Percentiles rank a stretch among this genome's conserved stretches.
phyloP scores from a whole-genome alignment of 2,888 invertebrate genomes.

The Cerastis leucographa region DNA sequence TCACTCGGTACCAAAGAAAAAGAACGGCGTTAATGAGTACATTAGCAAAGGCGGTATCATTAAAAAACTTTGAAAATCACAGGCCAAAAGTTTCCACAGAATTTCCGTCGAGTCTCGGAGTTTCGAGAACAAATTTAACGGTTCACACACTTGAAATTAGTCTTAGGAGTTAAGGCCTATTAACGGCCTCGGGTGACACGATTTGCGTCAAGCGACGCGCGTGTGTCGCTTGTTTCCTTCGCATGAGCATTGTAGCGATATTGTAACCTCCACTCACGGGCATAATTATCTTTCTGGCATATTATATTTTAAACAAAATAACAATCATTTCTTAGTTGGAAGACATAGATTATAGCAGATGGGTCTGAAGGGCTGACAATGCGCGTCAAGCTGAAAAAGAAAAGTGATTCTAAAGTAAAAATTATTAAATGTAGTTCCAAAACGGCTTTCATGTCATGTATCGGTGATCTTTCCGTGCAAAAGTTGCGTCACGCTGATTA shows the following conservation, averaged over 20 bases:
- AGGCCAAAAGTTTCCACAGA: constrained; percentile 49
- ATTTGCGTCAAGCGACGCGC: background rate
- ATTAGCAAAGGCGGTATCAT: constrained; percentile 56
- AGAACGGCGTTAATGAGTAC: constrained; percentile 50
- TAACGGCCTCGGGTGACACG: background rate
- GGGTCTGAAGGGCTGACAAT: background rate
- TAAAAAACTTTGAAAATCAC: constrained; percentile 60
- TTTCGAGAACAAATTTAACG: constrained; percentile 59
- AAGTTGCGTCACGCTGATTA: background rate
- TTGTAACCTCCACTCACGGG: too few relatives aligned
- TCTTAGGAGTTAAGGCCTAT: constrained; percentile 13
- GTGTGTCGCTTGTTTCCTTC: background rate
- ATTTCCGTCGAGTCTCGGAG: constrained; percentile 48
- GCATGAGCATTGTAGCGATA: background rate
- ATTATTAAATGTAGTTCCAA: background rate
- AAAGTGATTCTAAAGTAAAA: background rate
- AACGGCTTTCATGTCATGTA: background rate
- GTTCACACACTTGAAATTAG: constrained; percentile 57
- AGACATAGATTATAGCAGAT: background rate
- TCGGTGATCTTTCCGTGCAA: too few relatives aligned
- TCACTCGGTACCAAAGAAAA: constrained; percentile 27
- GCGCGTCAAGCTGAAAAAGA: background rate
- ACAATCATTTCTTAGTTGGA: background rate
- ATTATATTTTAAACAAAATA: background rate
- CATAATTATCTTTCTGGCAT: background rate